phyloP scores from a whole-genome alignment of 1,140 invertebrate genomes.

The Drosophila parabipectinata region DNA sequence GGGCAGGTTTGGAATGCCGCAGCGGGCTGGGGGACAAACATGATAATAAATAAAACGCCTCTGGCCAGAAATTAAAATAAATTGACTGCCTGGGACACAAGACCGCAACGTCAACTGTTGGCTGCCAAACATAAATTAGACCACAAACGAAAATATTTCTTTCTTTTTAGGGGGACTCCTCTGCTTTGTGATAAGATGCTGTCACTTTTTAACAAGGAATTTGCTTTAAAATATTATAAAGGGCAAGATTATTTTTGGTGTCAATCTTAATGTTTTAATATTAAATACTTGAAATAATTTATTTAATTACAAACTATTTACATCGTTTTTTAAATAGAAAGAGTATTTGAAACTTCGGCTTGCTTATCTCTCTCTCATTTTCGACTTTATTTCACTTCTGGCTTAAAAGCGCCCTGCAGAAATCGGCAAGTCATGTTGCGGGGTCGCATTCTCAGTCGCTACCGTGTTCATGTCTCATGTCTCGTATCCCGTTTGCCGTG shows the following conservation, averaged over 20 bases:
- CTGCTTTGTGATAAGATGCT: neutral
- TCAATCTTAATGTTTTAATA: too few species aligned
- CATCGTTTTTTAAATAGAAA: neutral
- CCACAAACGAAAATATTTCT: slow-evolving; percentile 41
- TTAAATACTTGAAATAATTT: too few species aligned
- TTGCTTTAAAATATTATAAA: neutral
- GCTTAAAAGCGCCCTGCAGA: slow-evolving; percentile 64
- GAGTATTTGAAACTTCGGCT: neutral
- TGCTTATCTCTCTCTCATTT: neutral
- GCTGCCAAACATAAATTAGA: slow-evolving; percentile 52
- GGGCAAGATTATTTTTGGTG: too few species aligned
- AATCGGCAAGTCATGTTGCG: slow-evolving; percentile 73
- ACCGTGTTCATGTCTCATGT: slow-evolving; percentile 41
- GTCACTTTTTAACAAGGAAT: neutral
- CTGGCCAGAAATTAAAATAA: slow-evolving; percentile 78
- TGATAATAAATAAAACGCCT: slow-evolving; percentile 80
- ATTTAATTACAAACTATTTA: too few species aligned
- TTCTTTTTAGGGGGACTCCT: neutral
- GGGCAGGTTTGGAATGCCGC: neutral
- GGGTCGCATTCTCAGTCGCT: slow-evolving; percentile 38
- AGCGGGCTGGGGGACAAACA: slow-evolving; percentile 38
- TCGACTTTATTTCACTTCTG: slow-evolving; percentile 19
- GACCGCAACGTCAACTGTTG: slow-evolving; percentile 61
- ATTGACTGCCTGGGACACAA: slow-evolving; percentile 75
- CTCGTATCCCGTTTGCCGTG: neutral